Conservation (phyloP, 2,797 vertebrate species). For the Echiichthys vipera region DNA sequence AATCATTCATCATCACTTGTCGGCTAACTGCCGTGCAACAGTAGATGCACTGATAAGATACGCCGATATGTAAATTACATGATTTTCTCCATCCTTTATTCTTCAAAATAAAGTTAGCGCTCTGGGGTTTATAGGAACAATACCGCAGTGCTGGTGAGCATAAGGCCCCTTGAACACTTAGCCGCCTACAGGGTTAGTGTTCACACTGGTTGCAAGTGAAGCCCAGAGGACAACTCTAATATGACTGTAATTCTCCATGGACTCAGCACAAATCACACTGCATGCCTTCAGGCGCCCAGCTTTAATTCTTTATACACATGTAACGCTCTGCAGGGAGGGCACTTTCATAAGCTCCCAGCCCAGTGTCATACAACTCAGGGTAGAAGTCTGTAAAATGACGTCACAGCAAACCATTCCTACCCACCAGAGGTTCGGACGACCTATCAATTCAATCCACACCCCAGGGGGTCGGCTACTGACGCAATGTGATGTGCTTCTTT, state of each 20-base stretch:
- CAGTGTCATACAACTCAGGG: slow-evolving; percentile 11
- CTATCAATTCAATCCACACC: slow-evolving; percentile 27
- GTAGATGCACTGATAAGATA: slow-evolving; percentile 19
- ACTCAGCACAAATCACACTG: slow-evolving; percentile 52
- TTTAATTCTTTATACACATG: slow-evolving; percentile 43
- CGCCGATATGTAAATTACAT: slow-evolving; percentile 18
- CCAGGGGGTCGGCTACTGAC: slow-evolving; percentile 20
- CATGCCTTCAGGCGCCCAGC: slow-evolving; percentile 37
- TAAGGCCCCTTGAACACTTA: slow-evolving; percentile 14
- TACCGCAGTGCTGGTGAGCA: slow-evolving; percentile 12
- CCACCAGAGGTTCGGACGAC: slow-evolving; percentile 1
- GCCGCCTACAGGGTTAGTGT: slow-evolving; percentile 41
- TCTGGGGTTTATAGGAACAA: slow-evolving; percentile 1
- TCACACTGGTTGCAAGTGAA: slow-evolving; percentile 44
- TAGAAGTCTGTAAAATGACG: slow-evolving; percentile 49
- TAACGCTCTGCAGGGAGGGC: slow-evolving; percentile 15
- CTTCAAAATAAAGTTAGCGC: slow-evolving; percentile 23
- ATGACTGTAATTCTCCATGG: slow-evolving; percentile 55
- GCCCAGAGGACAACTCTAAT: slow-evolving; percentile 62
- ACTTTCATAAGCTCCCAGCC: slow-evolving; percentile 33
- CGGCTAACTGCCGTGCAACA: slow-evolving; percentile 31
- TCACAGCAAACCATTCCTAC: slow-evolving; percentile 35
- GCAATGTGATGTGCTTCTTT: slow-evolving; percentile 55
- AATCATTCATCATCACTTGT: slow-evolving; percentile 58
- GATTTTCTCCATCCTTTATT: slow-evolving; percentile 12